A percentile compares a stretch with the other conserved stretches of the same genome.
These are phyloP conservation scores for Benthosema pterotum DNA, from an alignment of 2,797 vertebrate species.

Conservation along the genomic window DNA sequence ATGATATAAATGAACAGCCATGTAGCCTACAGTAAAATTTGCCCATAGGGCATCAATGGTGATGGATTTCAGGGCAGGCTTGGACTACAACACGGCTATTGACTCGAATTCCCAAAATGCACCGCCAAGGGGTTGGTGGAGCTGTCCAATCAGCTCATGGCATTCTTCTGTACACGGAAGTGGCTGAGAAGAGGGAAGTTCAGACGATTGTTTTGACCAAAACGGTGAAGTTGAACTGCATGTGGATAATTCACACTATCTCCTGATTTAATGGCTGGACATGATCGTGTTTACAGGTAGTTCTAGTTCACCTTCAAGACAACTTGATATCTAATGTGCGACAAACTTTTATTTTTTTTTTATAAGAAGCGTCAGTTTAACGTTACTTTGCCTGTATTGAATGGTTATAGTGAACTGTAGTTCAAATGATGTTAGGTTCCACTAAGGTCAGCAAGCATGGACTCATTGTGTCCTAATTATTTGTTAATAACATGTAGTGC, in stretches of 20 bases:
- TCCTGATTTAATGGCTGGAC: neutral
- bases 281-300: conserved; percentile 37
- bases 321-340: no score
- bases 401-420: no score
- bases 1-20: no score
- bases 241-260: neutral
- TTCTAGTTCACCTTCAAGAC: conserved; percentile 37
- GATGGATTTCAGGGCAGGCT: no score
- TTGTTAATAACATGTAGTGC: no score
- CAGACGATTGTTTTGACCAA: conserved; percentile 26
- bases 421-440: no score
- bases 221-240: neutral
- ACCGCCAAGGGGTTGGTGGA: neutral
- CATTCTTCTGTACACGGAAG: conserved; percentile 34
- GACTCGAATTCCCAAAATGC: conserved; percentile 62
- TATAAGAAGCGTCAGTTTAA: no score
- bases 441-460: no score
- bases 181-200: conserved; percentile 61
- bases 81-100: neutral
- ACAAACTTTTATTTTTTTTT: neutral
- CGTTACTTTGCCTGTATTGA: no score
- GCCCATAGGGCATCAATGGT: no score
- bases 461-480: no score
- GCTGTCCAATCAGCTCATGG: conserved; percentile 54
- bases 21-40: no score